A percentile compares a stretch with the other conserved stretches of the same genome.
These are phyloP conservation scores for Dynastes hyllus DNA, from an alignment of 2,888 invertebrate genomes.

Conservation along the genomic window DNA sequence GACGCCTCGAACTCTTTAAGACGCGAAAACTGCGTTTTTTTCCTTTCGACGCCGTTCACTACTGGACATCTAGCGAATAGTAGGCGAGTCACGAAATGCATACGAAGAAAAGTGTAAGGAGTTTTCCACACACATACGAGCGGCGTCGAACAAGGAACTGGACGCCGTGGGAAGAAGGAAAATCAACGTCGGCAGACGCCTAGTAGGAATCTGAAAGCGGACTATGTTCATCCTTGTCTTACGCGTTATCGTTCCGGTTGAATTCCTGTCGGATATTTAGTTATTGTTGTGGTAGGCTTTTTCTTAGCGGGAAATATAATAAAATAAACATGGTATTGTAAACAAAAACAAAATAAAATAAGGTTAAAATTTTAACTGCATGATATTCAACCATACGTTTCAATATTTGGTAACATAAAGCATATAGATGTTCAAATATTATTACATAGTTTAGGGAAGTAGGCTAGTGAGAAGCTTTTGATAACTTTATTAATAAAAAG, in stretches of 20 bases:
- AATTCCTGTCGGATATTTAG: neutral
- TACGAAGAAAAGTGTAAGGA: conserved; percentile 39
- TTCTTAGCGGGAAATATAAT: no score
- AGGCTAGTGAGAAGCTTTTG: no score
- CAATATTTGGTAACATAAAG: no score
- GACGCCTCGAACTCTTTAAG: conserved; percentile 64
- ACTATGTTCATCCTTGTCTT: neutral
- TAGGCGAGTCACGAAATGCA: conserved; percentile 63
- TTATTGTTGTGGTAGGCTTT: neutral
- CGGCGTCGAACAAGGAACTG: conserved; percentile 7
- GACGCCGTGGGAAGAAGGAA: conserved; percentile 17
- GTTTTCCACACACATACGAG: conserved; percentile 27
- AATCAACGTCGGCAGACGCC: conserved; percentile 5
- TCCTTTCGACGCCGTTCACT: conserved; percentile 55
- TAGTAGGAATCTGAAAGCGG: neutral
- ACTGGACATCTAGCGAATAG: conserved; percentile 69
- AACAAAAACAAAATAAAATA: no score
- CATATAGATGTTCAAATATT: no score
- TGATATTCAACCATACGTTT: no score
- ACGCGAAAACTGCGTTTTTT: conserved; percentile 60
- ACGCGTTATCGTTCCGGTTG: conserved; percentile 19
- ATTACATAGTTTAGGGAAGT: no score
- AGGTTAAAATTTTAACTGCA: no score
- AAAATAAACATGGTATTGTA: no score
- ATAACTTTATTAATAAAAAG: no score